phyloP scores from a whole-genome alignment of 2,888 invertebrate genomes.

The Nasonia oneida region DNA sequence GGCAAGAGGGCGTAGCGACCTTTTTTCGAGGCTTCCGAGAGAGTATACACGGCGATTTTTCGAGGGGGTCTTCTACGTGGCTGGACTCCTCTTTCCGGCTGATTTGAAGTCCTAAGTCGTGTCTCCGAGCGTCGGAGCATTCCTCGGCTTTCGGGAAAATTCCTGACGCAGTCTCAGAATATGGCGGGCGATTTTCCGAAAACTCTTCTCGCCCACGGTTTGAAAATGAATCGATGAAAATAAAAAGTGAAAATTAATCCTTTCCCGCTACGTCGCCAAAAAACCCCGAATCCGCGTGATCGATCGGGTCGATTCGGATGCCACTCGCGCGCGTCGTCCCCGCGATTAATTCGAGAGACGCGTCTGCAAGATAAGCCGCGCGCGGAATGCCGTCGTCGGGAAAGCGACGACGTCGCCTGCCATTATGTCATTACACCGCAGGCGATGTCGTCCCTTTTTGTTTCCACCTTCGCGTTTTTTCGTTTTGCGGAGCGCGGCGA shows the following conservation, averaged over 20 bases:
- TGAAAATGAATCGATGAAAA: not conserved
- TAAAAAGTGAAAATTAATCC: not conserved
- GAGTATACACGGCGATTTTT: slow-evolving; percentile 33
- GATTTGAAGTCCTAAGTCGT: slow-evolving; percentile 55
- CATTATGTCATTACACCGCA: slow-evolving; percentile 49
- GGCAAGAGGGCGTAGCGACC: slow-evolving; percentile 41
- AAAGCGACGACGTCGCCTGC: not conserved
- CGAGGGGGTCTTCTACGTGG: slow-evolving; percentile 53
- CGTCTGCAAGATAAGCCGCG: not conserved
- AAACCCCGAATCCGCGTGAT: slow-evolving; percentile 25
- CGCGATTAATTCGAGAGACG: slow-evolving; percentile 36
- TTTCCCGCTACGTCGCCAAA: not conserved
- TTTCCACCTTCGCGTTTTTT: slow-evolving; percentile 3
- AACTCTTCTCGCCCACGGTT: not conserved
- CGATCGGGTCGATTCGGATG: slow-evolving; percentile 33
- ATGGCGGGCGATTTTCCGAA: slow-evolving; percentile 10
- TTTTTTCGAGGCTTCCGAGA: not conserved
- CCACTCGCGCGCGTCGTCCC: not conserved
- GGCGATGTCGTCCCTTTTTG: slow-evolving; percentile 9
- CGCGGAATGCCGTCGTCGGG: slow-evolving; percentile 20
- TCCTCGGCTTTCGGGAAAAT: slow-evolving; percentile 45
- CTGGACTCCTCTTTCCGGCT: slow-evolving; percentile 54
- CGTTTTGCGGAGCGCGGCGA: not conserved
- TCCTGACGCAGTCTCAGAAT: slow-evolving; percentile 3
- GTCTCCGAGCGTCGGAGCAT: not conserved